Percentiles rank a stretch among this genome's conserved stretches.
phyloP scores from a whole-genome alignment of 2,888 invertebrate species.

The Lobophora halterata region DNA sequence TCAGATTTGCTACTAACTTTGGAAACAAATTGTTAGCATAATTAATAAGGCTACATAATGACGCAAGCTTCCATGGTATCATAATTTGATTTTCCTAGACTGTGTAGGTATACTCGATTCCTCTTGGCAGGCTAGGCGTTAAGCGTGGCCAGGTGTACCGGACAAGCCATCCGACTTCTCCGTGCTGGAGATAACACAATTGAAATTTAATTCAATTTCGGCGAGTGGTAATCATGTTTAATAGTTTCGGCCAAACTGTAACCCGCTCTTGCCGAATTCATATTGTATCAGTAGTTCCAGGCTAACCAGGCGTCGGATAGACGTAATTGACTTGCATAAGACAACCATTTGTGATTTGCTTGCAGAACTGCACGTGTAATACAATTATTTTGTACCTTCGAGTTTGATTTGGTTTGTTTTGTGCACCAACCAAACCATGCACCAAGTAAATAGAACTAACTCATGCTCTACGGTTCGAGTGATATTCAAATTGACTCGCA shows the following conservation, averaged over 20 bases:
- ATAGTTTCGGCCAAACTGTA: constrained; percentile 59
- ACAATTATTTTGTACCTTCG: constrained; percentile 36
- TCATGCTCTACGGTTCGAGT: too few relatives aligned
- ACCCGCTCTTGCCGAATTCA: constrained; percentile 60
- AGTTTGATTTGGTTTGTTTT: constrained; percentile 24
- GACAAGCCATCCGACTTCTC: constrained; percentile 31
- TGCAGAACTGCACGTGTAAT: constrained; percentile 42
- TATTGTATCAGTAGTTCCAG: constrained; percentile 65
- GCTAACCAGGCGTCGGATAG: constrained; percentile 72
- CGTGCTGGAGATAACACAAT: constrained; percentile 47
- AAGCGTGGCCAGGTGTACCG: constrained; percentile 4
- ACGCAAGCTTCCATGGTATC: too few relatives aligned
- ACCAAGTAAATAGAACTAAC: not conserved
- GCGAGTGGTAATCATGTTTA: constrained; percentile 60
- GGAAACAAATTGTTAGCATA: too few relatives aligned
- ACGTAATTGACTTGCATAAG: constrained; percentile 76
- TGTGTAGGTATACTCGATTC: too few relatives aligned
- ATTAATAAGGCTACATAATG: too few relatives aligned
- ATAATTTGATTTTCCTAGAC: too few relatives aligned
- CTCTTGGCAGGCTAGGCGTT: too few relatives aligned
- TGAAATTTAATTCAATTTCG: constrained; percentile 61
- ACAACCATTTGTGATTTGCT: constrained; percentile 70
- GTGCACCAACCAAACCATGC: too few relatives aligned
- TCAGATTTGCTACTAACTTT: too few relatives aligned
- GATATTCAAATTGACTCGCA: too few relatives aligned